Evolutionary conservation across 2,113 vertebrate genomes (phyloP), one percentile per base, ranked within the genome.

Genomic region (Chauna torquata): DNA sequence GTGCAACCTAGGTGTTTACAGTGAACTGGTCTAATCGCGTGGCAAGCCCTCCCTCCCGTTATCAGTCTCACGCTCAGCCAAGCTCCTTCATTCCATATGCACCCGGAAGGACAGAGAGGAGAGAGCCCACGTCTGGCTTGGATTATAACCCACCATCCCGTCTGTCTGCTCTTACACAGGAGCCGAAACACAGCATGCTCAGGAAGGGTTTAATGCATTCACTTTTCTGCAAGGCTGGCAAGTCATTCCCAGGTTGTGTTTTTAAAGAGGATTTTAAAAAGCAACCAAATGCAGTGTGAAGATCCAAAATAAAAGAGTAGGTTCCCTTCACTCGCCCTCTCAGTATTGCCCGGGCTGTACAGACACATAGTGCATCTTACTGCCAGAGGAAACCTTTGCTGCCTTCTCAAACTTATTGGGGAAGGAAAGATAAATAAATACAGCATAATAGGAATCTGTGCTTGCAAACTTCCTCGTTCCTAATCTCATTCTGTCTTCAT

Each of bases 1-100:
- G 96, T 97, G 96, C 97, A 97, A 98, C 92, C 81, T 13, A 74
- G 92, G 90, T 96, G 96, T 97, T 97, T 96, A 93, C 95, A 97
- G 94, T 91, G 94, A 97, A 61, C 91, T 88, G 89, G 91, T 76
- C 84, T 94, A 96, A 97, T 96, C 68, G 49, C 78, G 55, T 65
- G 61, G 80, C 87, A 86, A 96, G 85, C 81, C 77, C 76, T 95
- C 83, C 86, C 85, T 90, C 79, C 74, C 0, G 30, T 94, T 95
- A 96, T 94, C 94, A 96, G 87, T 86, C 78, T 88, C 76, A 36
- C 50, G 22, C 69, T 49, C 62, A 81, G 79, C 85, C 59, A 36
- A 83, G 44, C 92, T 91, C 59, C 93, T 91, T 95, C 94, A 54
- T 90, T 94, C 85, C 85, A 57, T 30, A 40, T 81, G 77, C 52